Evolutionary conservation across 2,888 invertebrate genomes (phyloP), one percentile per base, ranked within the genome.

Genomic region (Eilema caniola): DNA sequence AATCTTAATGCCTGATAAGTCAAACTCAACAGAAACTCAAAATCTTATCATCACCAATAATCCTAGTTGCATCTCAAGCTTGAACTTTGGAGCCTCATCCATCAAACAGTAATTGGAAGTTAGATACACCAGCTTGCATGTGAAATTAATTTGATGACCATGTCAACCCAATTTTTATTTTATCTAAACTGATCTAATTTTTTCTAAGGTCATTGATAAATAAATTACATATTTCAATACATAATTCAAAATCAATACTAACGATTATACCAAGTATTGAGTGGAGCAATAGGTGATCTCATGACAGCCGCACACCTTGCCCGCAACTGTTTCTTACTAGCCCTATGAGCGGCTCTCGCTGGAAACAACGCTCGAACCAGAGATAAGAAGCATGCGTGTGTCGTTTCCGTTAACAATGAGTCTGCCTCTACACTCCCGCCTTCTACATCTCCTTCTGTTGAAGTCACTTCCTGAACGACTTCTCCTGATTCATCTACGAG

Each of bases 311-410:
- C 94, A 33, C 98, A 96, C 64, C 97, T 95, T 81, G 97, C 96
- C 87, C 97, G 97, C 90, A 99, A 91, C 86, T 98, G 97, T 10
- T 96, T 95, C 75, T 97, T 96, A 33, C 97, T 97, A 91, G 98
- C 98, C 62, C 98, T 96, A 86, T 98, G 98, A 79, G 98, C 98
- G 1, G 97, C 96, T 8, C 98, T 97, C 0, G 98, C 98, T 67
- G 98, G 98, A 84, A 99, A 98, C 71, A 99, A 96, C 84, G 98
- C 99, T 8, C 99, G 96, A 37, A 99, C 96, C 60, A 99, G 92
- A 1, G 98, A 98, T 89, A 99, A 97, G 95, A 98, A 99, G 89
- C 97, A 98, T 0, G 97, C 96, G 81, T 98, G 98, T 0, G 98
- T 98, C 65, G 98, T 98, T 90, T 98, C 97, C 90, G 97, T 97